phyloP scores from a whole-genome alignment of 2,113 vertebrate species.

The Peromyscus californicus region DNA sequence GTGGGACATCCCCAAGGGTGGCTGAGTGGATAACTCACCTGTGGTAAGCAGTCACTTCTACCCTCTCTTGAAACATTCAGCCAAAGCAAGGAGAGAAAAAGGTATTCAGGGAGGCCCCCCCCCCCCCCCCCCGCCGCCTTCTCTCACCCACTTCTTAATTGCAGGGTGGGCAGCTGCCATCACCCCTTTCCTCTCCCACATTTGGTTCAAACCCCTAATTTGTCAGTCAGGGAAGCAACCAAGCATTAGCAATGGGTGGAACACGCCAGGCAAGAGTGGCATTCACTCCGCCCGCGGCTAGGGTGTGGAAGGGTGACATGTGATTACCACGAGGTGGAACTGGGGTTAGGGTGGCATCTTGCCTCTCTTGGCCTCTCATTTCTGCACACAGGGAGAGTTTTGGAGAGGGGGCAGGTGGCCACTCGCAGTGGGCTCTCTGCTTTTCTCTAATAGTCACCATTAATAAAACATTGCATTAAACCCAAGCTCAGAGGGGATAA shows the following conservation, averaged over 20 bases:
- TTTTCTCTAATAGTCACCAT: slow-evolving; percentile 85
- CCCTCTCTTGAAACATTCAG: not conserved
- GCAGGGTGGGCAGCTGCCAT: slow-evolving; percentile 74
- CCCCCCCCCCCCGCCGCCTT: too few species aligned
- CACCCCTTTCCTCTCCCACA: not conserved
- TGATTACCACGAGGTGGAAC: slow-evolving; percentile 27
- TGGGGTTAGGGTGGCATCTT: not conserved
- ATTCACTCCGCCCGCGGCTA: not conserved
- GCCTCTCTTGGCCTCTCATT: not conserved
- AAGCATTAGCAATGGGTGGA: slow-evolving; percentile 64
- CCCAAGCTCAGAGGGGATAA: slow-evolving; percentile 82
- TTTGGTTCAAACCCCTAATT: slow-evolving; percentile 82
- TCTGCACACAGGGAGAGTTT: not conserved
- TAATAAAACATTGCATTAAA: slow-evolving; percentile 89
- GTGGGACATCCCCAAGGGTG: not conserved
- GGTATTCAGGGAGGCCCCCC: not conserved
- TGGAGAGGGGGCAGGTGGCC: not conserved
- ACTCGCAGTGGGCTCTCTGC: slow-evolving; percentile 84
- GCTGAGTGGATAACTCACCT: not conserved
- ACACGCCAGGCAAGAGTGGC: not conserved
- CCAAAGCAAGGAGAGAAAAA: not conserved
- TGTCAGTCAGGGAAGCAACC: slow-evolving; percentile 79
- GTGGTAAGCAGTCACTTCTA: not conserved
- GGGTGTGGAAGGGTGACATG: slow-evolving; percentile 7
- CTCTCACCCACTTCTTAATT: slow-evolving; percentile 66